phyloP scores from a whole-genome alignment of 2,888 invertebrate genomes.

The Nomada ferruginata region DNA sequence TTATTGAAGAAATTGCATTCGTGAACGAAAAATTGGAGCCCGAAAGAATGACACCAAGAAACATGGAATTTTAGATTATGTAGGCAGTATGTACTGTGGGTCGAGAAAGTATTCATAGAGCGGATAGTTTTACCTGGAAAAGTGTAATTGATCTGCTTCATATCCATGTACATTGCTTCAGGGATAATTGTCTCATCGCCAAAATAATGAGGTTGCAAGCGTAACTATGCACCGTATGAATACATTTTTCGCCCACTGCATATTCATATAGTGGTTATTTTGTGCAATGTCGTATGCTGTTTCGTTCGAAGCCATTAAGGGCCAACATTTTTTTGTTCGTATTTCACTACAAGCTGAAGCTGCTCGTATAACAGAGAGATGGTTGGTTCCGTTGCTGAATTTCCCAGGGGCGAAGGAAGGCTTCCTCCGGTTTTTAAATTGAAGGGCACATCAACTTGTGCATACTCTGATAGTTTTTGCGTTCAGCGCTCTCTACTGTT shows the following conservation, averaged over 20 bases:
- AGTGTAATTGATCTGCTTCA: too few relatives aligned
- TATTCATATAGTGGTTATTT: background rate
- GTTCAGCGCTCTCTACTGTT: background rate
- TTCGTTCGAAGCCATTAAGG: background rate
- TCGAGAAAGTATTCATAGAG: too few relatives aligned
- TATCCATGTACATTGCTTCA: too few relatives aligned
- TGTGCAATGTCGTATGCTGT: background rate
- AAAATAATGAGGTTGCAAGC: too few relatives aligned
- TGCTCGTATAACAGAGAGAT: constrained; percentile 14
- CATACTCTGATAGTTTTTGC: background rate
- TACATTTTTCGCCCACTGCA: too few relatives aligned
- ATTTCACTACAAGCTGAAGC: constrained; percentile 6
- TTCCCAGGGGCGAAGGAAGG: constrained; percentile 17
- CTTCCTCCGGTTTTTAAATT: background rate
- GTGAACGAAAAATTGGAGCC: too few relatives aligned
- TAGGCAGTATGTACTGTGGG: too few relatives aligned
- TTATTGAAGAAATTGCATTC: background rate
- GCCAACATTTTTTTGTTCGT: constrained; percentile 4
- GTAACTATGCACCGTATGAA: too few relatives aligned
- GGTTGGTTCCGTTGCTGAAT: constrained; percentile 8
- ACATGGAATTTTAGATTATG: background rate
- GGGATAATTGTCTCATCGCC: too few relatives aligned
- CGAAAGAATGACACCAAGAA: background rate
- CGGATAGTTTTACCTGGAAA: too few relatives aligned
- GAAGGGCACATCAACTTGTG: constrained; percentile 13